Percentiles rank a stretch among this genome's conserved stretches.
These are phyloP conservation scores for Hylaea fasciaria DNA, from an alignment of 2,888 invertebrate species.

Conservation along the genomic window DNA sequence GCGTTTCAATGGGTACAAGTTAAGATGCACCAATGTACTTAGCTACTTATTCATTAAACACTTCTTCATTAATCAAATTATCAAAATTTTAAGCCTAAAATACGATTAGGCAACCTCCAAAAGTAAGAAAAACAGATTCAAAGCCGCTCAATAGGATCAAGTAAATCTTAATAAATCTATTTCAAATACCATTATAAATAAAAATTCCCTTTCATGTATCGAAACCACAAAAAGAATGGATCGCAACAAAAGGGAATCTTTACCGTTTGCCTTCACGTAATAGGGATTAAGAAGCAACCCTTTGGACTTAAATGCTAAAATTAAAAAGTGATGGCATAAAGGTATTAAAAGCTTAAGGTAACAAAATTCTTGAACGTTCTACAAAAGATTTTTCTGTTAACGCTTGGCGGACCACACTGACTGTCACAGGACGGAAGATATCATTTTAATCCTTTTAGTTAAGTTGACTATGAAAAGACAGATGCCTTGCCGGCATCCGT, in stretches of 20 bases:
- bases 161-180: constrained; percentile 42
- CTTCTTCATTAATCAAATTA: constrained; percentile 19
- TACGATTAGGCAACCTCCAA: constrained; percentile 23
- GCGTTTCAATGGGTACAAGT: too few relatives aligned
- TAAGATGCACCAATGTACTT: too few relatives aligned
- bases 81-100: constrained; percentile 26
- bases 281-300: constrained; percentile 79
- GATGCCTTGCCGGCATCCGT: constrained; percentile 74
- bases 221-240: constrained; percentile 67
- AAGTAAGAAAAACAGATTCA: constrained; percentile 20
- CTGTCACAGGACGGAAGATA: constrained; percentile 82
- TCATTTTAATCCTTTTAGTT: constrained; percentile 85
- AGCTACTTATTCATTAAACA: neutral
- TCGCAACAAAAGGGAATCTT: constrained; percentile 63
- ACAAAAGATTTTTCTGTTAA: constrained; percentile 80
- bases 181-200: constrained; percentile 50
- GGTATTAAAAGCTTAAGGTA: constrained; percentile 83
- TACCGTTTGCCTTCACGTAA: constrained; percentile 69
- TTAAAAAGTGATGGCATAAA: constrained; percentile 83
- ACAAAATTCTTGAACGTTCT: constrained; percentile 69
- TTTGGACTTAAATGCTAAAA: constrained; percentile 74
- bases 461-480: constrained; percentile 84
- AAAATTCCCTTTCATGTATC: constrained; percentile 54
- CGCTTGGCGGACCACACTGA: constrained; percentile 81
- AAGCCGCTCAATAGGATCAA: constrained; percentile 24